Conservation (phyloP, 2,888 invertebrate genomes). For the Amphipyra tragopoginis region DNA sequence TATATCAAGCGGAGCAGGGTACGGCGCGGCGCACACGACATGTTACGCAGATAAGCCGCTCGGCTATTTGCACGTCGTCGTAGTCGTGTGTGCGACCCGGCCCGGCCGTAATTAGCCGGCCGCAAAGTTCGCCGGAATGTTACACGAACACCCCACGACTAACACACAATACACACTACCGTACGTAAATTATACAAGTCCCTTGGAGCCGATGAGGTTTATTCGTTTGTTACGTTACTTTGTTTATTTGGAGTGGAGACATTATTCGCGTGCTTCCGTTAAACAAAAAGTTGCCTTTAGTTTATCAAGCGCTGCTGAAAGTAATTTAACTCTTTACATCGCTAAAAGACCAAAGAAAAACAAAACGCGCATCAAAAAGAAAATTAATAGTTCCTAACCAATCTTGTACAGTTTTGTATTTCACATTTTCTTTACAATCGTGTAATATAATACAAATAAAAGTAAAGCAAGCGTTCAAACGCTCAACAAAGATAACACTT, state of each 20-base stretch:
- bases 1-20: slow-evolving; percentile 54
- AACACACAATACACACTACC: slow-evolving; percentile 67
- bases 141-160: slow-evolving; percentile 69
- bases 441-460: background rate
- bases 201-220: slow-evolving; percentile 56
- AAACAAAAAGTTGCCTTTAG: slow-evolving; percentile 1
- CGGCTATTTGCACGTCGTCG: slow-evolving; percentile 79
- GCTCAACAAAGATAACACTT: slow-evolving; percentile 73
- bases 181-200: slow-evolving; percentile 53
- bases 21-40: slow-evolving; percentile 55
- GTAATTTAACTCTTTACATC: no score
- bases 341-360: no score
- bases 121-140: slow-evolving; percentile 80
- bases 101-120: slow-evolving; percentile 80
- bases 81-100: slow-evolving; percentile 66
- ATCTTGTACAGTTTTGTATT: no score
- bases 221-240: slow-evolving; percentile 62
- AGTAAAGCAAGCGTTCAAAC: slow-evolving; percentile 38
- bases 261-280: background rate
- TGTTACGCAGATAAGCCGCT: slow-evolving; percentile 74
- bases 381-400: no score
- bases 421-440: no score
- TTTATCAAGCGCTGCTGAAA: no score
- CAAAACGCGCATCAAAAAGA: no score
- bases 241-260: slow-evolving; percentile 19